Evolutionary conservation across 2,797 vertebrate species (phyloP), one percentile per base, ranked within the genome.

Genomic region (Chromis chromis): DNA sequence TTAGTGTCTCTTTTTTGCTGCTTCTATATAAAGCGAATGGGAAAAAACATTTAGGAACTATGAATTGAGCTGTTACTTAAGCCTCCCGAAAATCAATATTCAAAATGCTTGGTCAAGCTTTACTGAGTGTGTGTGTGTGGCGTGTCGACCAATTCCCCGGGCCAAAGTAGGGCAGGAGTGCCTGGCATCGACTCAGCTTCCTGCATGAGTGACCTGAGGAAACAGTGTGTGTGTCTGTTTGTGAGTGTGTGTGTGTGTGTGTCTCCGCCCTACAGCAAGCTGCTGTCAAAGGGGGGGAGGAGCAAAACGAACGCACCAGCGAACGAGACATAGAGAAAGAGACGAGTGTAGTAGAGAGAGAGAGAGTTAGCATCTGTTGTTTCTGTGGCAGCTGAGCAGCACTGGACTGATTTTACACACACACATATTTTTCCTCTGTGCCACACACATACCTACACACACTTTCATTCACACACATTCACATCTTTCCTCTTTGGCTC

Each of bases 341-440:
- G 77, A 81, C 36, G 74, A 87, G 70, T 67, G 70, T 83, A 85
- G 82, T 82, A 73, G 61, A 52, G 22, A 52, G 79, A 55, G 55
- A 84, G 81, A 81, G 90, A 88, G 86, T 85, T 87, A 87, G 90
- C 91, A 92, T 93, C 92, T 92, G 92, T 92, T 92, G 88, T 91
- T 88, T 86, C 84, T 69, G 70, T 85, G 74, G 87, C 86, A 86
- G 82, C 87, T 88, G 69, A 89, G 79, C 85, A 79, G 76, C 86
- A 57, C 78, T 79, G 81, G 84, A 85, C 78, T 76, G 52, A 81
- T 83, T 86, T 78, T 59, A 70, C 70, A 74, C 64, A 79, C 74
- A 44, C 70, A 31, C 31, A 31, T 54, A 4, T 50, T 22, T 50
- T 48, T 21, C 46, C 46, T 21, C 46, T 48, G 46, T 21, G 19